Evolutionary conservation across 2,113 vertebrate species (phyloP).

Genomic region (Leptocoma aspasia): DNA sequence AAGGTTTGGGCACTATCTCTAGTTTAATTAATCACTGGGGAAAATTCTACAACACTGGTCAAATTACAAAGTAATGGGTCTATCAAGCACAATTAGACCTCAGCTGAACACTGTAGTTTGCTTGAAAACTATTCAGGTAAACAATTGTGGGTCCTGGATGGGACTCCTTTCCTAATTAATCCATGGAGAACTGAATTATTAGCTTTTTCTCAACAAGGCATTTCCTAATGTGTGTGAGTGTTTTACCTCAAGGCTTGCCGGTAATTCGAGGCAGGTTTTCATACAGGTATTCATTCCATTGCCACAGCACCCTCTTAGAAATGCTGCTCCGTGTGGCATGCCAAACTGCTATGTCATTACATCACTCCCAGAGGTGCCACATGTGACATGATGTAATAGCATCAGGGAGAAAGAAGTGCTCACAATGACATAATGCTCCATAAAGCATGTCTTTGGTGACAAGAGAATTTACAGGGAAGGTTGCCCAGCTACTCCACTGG

Average conservation of each 20-base stretch:
- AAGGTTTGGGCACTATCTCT: conserved; percentile 66
- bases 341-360: background rate
- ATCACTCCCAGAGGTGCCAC: background rate
- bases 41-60: conserved; percentile 66
- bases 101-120: conserved; percentile 77
- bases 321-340: background rate
- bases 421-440: background rate
- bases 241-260: background rate
- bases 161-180: conserved; percentile 79
- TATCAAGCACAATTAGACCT: conserved; percentile 88
- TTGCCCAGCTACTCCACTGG: background rate
- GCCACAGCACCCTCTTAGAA: background rate
- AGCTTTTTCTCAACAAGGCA: background rate
- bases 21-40: conserved; percentile 87
- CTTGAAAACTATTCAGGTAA: conserved; percentile 84
- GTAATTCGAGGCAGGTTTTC: background rate
- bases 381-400: background rate
- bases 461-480: background rate
- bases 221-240: background rate
- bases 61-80: conserved; percentile 82
- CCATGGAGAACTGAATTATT: conserved; percentile 66
- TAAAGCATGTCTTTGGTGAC: background rate
- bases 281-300: background rate
- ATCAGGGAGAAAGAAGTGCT: background rate
- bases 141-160: conserved; percentile 76